phyloP scores from a whole-genome alignment of 2,888 invertebrate species.

The Sphaerophoria rueppellii region DNA sequence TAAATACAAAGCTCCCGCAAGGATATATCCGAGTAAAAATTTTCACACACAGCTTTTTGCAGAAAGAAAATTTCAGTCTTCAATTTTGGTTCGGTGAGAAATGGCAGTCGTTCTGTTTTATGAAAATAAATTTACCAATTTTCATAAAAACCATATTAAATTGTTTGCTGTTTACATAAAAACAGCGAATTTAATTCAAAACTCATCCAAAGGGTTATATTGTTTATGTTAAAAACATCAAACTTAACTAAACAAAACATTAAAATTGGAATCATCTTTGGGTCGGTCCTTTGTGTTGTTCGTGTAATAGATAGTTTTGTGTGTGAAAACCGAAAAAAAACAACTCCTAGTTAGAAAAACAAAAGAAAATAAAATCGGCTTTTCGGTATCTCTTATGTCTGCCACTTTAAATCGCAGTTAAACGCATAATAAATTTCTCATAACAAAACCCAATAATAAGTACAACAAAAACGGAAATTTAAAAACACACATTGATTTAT shows the following conservation, averaged over 20 bases:
- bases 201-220: constrained; percentile 70
- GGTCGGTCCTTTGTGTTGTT: constrained; percentile 37
- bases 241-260: not conserved
- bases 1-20: constrained; percentile 53
- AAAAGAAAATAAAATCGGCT: constrained; percentile 37
- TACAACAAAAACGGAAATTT: constrained; percentile 16
- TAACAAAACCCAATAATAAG: constrained; percentile 12
- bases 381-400: constrained; percentile 47
- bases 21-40: constrained; percentile 52
- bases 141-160: constrained; percentile 81
- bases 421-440: constrained; percentile 9
- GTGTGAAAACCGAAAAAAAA: not conserved
- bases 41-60: constrained; percentile 56
- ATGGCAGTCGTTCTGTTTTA: constrained; percentile 81
- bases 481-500: not conserved
- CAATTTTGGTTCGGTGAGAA: constrained; percentile 76
- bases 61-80: constrained; percentile 78
- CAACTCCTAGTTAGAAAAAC: constrained; percentile 17
- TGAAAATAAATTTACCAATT: constrained; percentile 80
- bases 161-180: constrained; percentile 82
- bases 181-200: constrained; percentile 82
- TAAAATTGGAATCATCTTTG: not conserved
- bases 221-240: constrained; percentile 36
- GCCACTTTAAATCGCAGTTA: constrained; percentile 30
- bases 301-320: constrained; percentile 1